Evolutionary conservation across 2,113 vertebrate species (phyloP).

Genomic region (Sceloporus tristichus): DNA sequence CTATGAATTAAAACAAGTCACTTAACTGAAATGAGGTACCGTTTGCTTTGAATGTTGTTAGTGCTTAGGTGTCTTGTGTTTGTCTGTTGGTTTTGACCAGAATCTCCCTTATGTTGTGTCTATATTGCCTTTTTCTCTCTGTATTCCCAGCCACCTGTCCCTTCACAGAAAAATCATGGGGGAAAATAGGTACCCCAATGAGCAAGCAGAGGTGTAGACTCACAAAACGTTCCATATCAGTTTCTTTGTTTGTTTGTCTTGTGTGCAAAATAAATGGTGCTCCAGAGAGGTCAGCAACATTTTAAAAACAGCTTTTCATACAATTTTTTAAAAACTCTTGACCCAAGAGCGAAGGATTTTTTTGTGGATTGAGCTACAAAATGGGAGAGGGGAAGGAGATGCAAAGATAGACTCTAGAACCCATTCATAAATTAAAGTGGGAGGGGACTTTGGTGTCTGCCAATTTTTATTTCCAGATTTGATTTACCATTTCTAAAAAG

Average conservation of each 20-base stretch:
- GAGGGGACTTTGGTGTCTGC: neutral
- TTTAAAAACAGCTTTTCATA: constrained; percentile 39
- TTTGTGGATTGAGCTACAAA: neutral
- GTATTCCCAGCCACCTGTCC: neutral
- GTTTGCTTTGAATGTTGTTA: constrained; percentile 6
- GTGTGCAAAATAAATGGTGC: constrained; percentile 16
- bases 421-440: neutral
- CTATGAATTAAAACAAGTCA: neutral
- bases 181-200: neutral
- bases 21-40: accelerated
- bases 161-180: neutral
- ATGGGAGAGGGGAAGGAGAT: too few species aligned
- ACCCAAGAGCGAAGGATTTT: neutral
- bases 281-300: constrained; percentile 23
- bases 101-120: neutral
- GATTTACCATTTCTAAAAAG: neutral
- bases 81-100: constrained; percentile 28
- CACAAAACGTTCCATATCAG: constrained; percentile 20
- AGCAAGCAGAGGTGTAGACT: neutral
- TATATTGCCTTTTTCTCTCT: constrained; percentile 32
- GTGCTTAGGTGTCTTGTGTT: constrained; percentile 19
- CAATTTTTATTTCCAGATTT: constrained; percentile 7
- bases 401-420: neutral
- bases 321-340: neutral
- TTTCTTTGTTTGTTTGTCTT: constrained; percentile 22